Base-by-base conservation (phyloP, 2,888 invertebrate species). In the Pyrrhia umbra region DNA sequence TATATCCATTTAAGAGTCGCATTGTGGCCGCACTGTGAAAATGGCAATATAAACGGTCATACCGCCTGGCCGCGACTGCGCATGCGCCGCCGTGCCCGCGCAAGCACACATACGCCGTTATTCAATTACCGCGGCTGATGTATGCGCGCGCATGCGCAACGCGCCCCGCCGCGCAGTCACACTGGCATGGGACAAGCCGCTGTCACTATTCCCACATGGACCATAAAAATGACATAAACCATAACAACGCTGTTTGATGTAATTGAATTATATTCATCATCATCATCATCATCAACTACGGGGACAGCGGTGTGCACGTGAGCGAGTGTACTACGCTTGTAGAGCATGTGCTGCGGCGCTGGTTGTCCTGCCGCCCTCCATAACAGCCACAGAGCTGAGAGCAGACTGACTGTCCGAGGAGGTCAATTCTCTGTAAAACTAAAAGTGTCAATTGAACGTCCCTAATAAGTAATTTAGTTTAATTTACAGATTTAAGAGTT, bases 121-220 rank as follows among this genome's bases (percentile, higher is more conserved):
- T 85, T 87, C 81, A 84, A 87, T 87, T 80, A 84, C 55, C 70
- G 64, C 57, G 37, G 42, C 40, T 64, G 77, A 76, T 71, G 79
- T 74, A 83, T 81, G 84, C 75, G 67, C 71, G 77, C 73, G 77
- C 82, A 80, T 67, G 77, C 60, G 47, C 49, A 23, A 46, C 23
- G 54, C 52, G 58, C 51, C 57, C 77, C 40, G 72, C 66, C 13
- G 45, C 37, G 55, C 37, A 21, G n/a, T 40, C 40, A 21, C 30
- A 9, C 15, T 16, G 6, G 25, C 49, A 13, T 30, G 57, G 30
- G 25, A 39, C 37, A 37, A 25, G 9, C 1, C 30, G 37, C 30
- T 51, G n/a, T 39, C 23, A 25, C 40, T 72, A 15, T 73, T 66
- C 58, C 58, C 73, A 73, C 49, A 66, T 42, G 37, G 23, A 57